phyloP scores from a whole-genome alignment of 92 coral and sea anemone species.

The Paramuricea clavata region DNA sequence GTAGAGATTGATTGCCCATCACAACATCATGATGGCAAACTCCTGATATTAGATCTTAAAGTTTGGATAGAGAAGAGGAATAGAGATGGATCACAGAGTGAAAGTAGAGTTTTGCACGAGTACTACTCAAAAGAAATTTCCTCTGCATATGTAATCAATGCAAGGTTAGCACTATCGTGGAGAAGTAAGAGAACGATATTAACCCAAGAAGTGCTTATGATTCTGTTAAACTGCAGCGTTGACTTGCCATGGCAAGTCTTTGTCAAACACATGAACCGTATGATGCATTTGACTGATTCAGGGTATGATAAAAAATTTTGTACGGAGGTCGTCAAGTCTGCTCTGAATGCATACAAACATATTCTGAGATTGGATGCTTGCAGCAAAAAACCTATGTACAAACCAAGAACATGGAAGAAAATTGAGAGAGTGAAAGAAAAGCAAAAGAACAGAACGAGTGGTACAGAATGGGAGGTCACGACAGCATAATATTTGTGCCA shows the following conservation, averaged over 20 bases:
- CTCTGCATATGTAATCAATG: conserved; percentile 31
- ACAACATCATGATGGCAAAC: conserved; percentile 27
- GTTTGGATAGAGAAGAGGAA: conserved; percentile 27
- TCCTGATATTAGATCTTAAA: conserved; percentile 35
- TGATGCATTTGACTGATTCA: conserved; percentile 35
- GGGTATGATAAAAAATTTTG: conserved; percentile 62
- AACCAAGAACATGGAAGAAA: conserved; percentile 36
- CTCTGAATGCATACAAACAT: conserved; percentile 53
- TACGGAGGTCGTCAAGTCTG: conserved; percentile 63
- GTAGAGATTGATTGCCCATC: conserved; percentile 44
- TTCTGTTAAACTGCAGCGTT: conserved; percentile 50
- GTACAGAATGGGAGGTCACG: conserved; percentile 59
- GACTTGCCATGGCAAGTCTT: no score
- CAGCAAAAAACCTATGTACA: conserved; percentile 44
- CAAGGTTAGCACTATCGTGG: conserved; percentile 52
- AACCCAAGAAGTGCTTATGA: conserved; percentile 42
- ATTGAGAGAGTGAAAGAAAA: conserved; percentile 51
- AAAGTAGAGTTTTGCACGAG: conserved; percentile 10
- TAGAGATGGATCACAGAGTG: neutral
- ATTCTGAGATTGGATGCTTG: neutral
- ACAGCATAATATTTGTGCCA: conserved; percentile 64
- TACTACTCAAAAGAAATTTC: conserved; percentile 43
- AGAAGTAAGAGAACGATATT: conserved; percentile 43
- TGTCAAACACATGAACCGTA: no score
- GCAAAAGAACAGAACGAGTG: conserved; percentile 40